Evolutionary conservation across 2,797 vertebrate species (phyloP).

Genomic region (Cryptoprocta ferox): DNA sequence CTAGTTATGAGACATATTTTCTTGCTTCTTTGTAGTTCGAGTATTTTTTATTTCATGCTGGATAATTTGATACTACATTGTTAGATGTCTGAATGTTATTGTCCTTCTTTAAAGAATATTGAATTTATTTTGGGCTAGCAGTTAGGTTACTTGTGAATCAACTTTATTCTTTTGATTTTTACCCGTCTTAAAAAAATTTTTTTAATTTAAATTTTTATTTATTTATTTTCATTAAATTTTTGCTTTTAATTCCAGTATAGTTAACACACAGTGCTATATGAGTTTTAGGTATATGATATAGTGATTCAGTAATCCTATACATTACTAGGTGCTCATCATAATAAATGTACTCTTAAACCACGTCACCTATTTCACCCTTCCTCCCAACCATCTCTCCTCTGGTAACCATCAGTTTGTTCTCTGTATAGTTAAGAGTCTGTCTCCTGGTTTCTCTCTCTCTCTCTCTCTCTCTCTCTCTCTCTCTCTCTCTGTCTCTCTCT

Average conservation of each 20-base stretch:
- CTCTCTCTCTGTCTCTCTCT: background rate
- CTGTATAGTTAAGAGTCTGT: background rate
- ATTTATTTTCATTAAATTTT: background rate
- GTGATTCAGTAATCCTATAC: too few species aligned
- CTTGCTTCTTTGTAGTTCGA: background rate
- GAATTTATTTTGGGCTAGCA: background rate
- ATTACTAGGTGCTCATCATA: too few species aligned
- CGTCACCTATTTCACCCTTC: background rate
- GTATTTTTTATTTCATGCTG: background rate
- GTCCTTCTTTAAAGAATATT: constrained; percentile 14
- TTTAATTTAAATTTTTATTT: background rate
- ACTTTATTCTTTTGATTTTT: background rate
- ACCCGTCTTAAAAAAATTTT: background rate
- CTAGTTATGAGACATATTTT: background rate
- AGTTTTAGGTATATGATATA: too few species aligned
- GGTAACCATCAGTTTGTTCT: background rate
- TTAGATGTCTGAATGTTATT: background rate
- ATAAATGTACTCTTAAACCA: background rate
- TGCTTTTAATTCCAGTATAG: background rate
- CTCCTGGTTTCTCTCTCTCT: background rate
- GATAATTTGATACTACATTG: background rate
- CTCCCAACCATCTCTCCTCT: background rate
- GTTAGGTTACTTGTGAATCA: background rate
- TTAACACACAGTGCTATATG: too few species aligned
- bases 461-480: background rate